These are phyloP conservation scores for Eumacrocentrus americanus DNA, from an alignment of 2,888 invertebrate genomes.

Conservation along the genomic window DNA sequence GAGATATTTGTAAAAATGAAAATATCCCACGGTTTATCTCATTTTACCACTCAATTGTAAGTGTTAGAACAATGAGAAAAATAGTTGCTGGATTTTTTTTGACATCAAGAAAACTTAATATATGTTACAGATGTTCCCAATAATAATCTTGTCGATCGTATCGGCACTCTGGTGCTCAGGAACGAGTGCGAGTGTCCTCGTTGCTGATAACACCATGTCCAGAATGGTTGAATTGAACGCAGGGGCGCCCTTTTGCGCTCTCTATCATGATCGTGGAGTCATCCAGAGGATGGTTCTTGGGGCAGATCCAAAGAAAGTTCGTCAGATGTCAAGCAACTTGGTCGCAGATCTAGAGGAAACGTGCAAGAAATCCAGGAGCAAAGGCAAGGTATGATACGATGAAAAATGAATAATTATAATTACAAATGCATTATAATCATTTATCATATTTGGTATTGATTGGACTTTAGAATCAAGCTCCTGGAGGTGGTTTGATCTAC, in stretches of 20 bases:
- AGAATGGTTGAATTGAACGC: slow-evolving; percentile 70
- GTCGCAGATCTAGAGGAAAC: slow-evolving; percentile 67
- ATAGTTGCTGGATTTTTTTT: too few species aligned
- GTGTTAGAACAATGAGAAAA: too few species aligned
- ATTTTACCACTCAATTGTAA: too few species aligned
- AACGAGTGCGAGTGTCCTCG: slow-evolving; percentile 62
- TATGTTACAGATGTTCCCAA: slow-evolving; percentile 43
- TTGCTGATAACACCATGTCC: slow-evolving; percentile 69
- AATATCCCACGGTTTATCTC: too few species aligned
- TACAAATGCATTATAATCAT: too few species aligned
- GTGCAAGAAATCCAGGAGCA: slow-evolving; percentile 60
- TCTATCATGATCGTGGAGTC: slow-evolving; percentile 68
- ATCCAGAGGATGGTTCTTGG: slow-evolving; percentile 68
- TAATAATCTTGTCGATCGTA: slow-evolving; percentile 31
- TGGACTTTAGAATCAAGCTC: slow-evolving; percentile 44
- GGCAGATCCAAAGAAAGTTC: slow-evolving; percentile 65
- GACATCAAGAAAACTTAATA: too few species aligned
- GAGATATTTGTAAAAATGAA: too few species aligned
- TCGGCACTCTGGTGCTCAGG: slow-evolving; percentile 29
- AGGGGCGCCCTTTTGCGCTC: slow-evolving; percentile 67
- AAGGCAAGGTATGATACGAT: slow-evolving; percentile 52
- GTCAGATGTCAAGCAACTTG: slow-evolving; percentile 69
- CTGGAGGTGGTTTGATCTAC: slow-evolving; percentile 54
- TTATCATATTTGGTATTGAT: not conserved
- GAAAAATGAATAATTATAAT: too few species aligned